Evolutionary conservation across 2,113 vertebrate species (phyloP), one percentile per base, ranked within the genome.

Genomic region (Pelusios castaneus): DNA sequence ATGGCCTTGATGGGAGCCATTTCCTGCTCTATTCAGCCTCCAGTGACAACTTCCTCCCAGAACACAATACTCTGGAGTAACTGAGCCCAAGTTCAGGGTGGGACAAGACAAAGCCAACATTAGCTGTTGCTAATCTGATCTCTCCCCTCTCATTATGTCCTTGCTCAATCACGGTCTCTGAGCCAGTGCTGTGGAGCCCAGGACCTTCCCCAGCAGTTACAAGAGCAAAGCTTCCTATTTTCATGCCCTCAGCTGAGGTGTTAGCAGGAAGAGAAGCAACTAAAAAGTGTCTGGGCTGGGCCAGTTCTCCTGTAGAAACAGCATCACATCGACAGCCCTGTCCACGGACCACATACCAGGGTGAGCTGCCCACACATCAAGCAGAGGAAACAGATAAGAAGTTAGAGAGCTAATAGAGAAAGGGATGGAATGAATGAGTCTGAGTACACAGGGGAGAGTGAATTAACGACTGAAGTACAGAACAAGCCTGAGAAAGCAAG

Each of bases 141-240:
- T 11, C 2, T 2, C 54, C 81, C 22, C 0, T 24, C 90, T 82
- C 49, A 49, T 49, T 21, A 17, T 82, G 51, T 41, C 10, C 75
- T 78, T 75, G 17, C 43, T 82, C 81, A n/a, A 49, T 0, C 6
- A 12, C 24, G 52, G 91, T 76, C 60, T 1, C 10, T 70, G 43
- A 0, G 0, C 43, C 87, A 92, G 77, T 81, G 81, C 49, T 51
- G n/a, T 1, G 77, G 54, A 54, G 31, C 63, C 0, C 14, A 60
- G 2, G 88, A 60, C 24, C 63, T 6, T 54, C 82, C 38, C 75
- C 2, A 78, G 24, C 51, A 77, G 63, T 1, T 11, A 76, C 0
- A 3, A 51, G 58, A 3, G 49, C 55, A 56, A 41, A 41, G 31
- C 80, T 79, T 6, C 51, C 51, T 77, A 77, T 25, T 80, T 45